Percentiles rank a stretch among this genome's conserved stretches.
Conservation (phyloP, 2,888 invertebrate species). For the Macaria notata region DNA sequence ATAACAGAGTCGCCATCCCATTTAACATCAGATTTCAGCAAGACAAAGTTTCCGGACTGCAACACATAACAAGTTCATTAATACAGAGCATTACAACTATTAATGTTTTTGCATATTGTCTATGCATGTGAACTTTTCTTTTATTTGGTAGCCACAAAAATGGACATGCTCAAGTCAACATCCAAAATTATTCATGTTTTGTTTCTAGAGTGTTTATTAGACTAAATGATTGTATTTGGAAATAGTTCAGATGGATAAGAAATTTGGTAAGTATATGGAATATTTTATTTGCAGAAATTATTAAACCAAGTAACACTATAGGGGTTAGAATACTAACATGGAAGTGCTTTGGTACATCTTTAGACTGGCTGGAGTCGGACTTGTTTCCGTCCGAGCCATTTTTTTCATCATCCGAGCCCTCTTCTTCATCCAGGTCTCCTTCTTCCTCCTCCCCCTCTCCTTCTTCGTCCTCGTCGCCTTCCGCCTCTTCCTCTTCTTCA, state of each 20-base stretch:
- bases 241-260: too few species aligned
- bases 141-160: too few species aligned
- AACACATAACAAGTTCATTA: slow-evolving; percentile 22
- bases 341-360: slow-evolving; percentile 81
- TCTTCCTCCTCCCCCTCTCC: slow-evolving; percentile 75
- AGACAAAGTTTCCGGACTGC: slow-evolving; percentile 85
- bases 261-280: too few species aligned
- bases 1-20: slow-evolving; percentile 81
- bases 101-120: too few species aligned
- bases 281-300: too few species aligned
- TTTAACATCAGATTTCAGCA: slow-evolving; percentile 84
- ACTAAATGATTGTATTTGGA: too few species aligned
- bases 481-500: slow-evolving; percentile 71
- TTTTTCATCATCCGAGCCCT: slow-evolving; percentile 79
- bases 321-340: slow-evolving; percentile 57
- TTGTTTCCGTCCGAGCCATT: slow-evolving; percentile 80
- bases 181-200: too few species aligned
- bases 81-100: too few species aligned
- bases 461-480: slow-evolving; percentile 67
- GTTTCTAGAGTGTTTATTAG: too few species aligned
- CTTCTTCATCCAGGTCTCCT: slow-evolving; percentile 73
- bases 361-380: slow-evolving; percentile 79
- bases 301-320: too few species aligned
- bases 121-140: too few species aligned
- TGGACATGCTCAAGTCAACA: too few species aligned